Evolutionary conservation across 2,113 vertebrate species (phyloP).

Genomic region (Periophthalmus modestus): DNA sequence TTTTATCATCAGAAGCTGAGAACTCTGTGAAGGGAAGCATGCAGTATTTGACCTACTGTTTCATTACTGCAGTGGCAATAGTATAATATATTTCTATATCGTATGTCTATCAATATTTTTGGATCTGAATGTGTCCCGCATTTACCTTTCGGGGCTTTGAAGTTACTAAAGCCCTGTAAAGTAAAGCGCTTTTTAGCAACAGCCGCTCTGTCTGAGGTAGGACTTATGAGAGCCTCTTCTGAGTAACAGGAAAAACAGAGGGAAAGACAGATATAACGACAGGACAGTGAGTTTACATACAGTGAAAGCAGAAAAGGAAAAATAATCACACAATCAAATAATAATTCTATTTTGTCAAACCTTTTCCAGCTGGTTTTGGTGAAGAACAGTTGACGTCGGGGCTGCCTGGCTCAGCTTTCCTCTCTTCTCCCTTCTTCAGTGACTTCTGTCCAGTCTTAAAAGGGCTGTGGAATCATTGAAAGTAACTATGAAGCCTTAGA

Average conservation of each 20-base stretch:
- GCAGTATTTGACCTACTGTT: slow-evolving; percentile 37
- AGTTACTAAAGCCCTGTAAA: slow-evolving; percentile 91
- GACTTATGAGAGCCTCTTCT: slow-evolving; percentile 84
- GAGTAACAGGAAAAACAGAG: slow-evolving; percentile 56
- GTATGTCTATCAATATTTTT: neutral
- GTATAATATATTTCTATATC: neutral
- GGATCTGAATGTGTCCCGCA: slow-evolving; percentile 7
- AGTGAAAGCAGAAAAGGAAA: neutral
- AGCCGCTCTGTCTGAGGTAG: slow-evolving; percentile 86
- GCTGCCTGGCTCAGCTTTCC: slow-evolving; percentile 77
- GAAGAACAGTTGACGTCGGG: slow-evolving; percentile 58
- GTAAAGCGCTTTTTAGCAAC: slow-evolving; percentile 90
- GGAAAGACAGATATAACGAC: slow-evolving; percentile 54
- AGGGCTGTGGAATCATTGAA: slow-evolving; percentile 73
- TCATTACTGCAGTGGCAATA: neutral
- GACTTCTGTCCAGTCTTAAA: slow-evolving; percentile 80
- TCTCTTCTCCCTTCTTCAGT: slow-evolving; percentile 84
- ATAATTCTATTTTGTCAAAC: slow-evolving; percentile 35
- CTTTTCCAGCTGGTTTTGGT: slow-evolving; percentile 68
- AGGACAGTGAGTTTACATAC: slow-evolving; percentile 25
- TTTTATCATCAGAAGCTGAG: slow-evolving; percentile 71
- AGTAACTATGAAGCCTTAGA: neutral
- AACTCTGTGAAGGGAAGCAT: slow-evolving; percentile 78
- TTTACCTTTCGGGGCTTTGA: slow-evolving; percentile 93
- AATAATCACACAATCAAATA: neutral